Conservation (phyloP, 2,113 vertebrate species). For the Salvator merianae region DNA sequence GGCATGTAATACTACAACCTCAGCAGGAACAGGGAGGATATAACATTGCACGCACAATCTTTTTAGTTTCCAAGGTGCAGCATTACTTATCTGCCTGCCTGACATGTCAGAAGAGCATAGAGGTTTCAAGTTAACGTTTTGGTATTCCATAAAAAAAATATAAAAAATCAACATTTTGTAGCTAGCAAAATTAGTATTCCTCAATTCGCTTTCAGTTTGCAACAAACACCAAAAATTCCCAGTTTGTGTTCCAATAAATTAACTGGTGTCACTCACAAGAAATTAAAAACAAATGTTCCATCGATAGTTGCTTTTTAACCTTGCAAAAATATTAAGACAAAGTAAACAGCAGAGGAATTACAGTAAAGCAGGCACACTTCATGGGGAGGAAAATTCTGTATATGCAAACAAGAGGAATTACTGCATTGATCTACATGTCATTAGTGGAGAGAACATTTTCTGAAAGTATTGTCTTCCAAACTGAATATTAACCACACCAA, state of each 20-base stretch:
- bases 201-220: constrained; percentile 70
- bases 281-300: constrained; percentile 74
- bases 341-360: constrained; percentile 71
- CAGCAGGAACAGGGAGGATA: too few relatives aligned
- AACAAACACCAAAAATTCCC: constrained; percentile 62
- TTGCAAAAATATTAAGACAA: constrained; percentile 70
- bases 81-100: too few relatives aligned
- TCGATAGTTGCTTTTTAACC: constrained; percentile 69
- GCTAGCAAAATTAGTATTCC: too few relatives aligned
- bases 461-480: constrained; percentile 52
- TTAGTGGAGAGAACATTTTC: constrained; percentile 60
- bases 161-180: too few relatives aligned
- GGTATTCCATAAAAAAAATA: too few relatives aligned
- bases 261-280: constrained; percentile 68
- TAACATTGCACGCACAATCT: neutral
- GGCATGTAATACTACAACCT: neutral
- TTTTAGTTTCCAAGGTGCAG: neutral
- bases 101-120: too few relatives aligned
- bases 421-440: constrained; percentile 73
- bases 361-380: constrained; percentile 55
- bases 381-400: constrained; percentile 60
- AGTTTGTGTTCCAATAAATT: constrained; percentile 71
- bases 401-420: constrained; percentile 61
- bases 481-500: constrained; percentile 50
- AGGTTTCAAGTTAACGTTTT: too few relatives aligned